These are phyloP conservation scores for Pteropus alecto DNA, from an alignment of 2,113 vertebrate genomes.

Conservation along the genomic window DNA sequence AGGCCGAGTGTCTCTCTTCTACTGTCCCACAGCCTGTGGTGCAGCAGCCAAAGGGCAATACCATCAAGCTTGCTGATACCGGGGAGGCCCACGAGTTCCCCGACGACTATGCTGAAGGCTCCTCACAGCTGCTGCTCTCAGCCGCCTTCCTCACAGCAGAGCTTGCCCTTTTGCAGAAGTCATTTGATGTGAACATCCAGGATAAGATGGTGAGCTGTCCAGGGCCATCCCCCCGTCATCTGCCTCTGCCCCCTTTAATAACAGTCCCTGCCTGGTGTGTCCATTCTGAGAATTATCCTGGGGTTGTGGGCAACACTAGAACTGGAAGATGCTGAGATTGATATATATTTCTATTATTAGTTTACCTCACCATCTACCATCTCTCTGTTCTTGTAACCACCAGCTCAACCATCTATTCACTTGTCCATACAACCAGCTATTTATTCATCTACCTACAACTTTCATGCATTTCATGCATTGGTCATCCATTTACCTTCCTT, in stretches of 20 bases:
- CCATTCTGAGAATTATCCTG: neutral
- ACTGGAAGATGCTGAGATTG: neutral
- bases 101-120: neutral
- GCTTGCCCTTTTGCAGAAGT: slow-evolving; percentile 51
- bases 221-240: too few species aligned
- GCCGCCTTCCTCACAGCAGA: slow-evolving; percentile 19
- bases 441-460: neutral
- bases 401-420: neutral
- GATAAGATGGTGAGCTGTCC: slow-evolving; percentile 39
- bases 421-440: neutral
- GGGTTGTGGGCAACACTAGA: neutral
- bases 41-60: neutral
- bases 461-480: too few species aligned
- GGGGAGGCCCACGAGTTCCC: neutral
- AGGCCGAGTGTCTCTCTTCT: neutral
- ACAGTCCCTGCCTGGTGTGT: neutral
- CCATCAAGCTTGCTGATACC: neutral
- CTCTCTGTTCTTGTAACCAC: neutral
- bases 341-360: neutral
- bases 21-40: slow-evolving; percentile 57
- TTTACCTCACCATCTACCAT: neutral
- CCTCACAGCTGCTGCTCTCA: slow-evolving; percentile 66
- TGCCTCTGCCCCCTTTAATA: neutral
- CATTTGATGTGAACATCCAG: slow-evolving; percentile 35
- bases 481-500: neutral